phyloP scores from a whole-genome alignment of 2,888 invertebrate genomes.

The Notocelia uddmanniana region DNA sequence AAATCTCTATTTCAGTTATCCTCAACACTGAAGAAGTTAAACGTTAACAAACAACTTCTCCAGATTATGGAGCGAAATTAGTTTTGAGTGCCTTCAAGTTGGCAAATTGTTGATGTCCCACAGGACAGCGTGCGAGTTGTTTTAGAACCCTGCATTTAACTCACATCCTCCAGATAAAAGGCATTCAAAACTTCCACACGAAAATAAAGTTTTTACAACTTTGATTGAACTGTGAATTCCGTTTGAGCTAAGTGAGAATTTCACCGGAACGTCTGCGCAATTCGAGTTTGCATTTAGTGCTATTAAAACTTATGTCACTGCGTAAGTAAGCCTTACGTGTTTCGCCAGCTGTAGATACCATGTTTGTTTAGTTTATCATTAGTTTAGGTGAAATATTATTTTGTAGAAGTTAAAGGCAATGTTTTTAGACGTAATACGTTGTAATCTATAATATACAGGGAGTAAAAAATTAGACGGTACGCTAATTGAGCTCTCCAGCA shows the following conservation, averaged over 20 bases:
- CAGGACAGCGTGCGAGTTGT: conserved; percentile 56
- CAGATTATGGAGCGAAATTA: conserved; percentile 67
- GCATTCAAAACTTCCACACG: conserved; percentile 55
- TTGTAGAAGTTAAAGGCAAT: neutral
- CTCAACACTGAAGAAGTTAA: conserved; percentile 39
- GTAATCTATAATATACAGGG: too few species aligned
- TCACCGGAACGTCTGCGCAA: conserved; percentile 27
- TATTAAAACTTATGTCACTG: conserved; percentile 41
- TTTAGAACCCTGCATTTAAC: conserved; percentile 55
- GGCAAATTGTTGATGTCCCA: conserved; percentile 58
- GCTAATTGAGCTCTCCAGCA: too few species aligned
- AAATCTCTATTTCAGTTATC: neutral
- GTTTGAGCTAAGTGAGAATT: conserved; percentile 40
- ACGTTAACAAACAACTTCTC: conserved; percentile 49
- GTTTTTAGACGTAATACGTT: neutral
- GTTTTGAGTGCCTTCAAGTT: conserved; percentile 65
- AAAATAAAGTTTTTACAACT: conserved; percentile 47
- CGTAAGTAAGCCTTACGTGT: neutral
- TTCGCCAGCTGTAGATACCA: neutral
- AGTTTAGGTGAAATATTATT: neutral
- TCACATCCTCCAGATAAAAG: conserved; percentile 59
- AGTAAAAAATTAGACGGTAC: too few species aligned
- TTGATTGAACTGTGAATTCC: conserved; percentile 45
- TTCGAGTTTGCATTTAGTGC: conserved; percentile 41
- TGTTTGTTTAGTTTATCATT: conserved; percentile 4